Percentiles rank a stretch among this genome's conserved stretches.
Conservation (phyloP, 2,113 vertebrate species). For the Dromiciops gliroides region DNA sequence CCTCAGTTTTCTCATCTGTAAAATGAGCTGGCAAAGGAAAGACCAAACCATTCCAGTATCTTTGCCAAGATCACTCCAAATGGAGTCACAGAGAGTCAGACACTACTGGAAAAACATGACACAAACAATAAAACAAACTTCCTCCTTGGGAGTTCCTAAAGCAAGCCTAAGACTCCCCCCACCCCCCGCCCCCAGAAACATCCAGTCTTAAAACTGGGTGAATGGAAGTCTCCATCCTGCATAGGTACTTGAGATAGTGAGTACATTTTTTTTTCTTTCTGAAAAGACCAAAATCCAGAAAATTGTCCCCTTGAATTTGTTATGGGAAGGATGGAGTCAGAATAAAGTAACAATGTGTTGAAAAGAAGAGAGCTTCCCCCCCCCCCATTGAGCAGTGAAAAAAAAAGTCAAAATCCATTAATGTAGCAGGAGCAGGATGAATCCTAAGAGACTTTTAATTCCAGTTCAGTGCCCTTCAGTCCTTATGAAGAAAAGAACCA, state of each 20-base stretch:
- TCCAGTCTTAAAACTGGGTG: background rate
- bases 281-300: background rate
- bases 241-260: background rate
- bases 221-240: background rate
- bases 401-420: background rate
- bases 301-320: background rate
- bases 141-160: background rate
- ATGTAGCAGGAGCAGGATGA: background rate
- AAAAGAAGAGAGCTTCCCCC: background rate
- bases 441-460: background rate
- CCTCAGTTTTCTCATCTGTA: too few species aligned
- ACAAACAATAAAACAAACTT: background rate
- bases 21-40: too few species aligned
- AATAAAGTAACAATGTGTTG: background rate
- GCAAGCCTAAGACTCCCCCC: background rate
- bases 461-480: background rate
- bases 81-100: too few species aligned
- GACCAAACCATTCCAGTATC: too few species aligned
- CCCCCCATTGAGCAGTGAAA: background rate
- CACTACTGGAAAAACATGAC: too few species aligned
- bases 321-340: background rate
- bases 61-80: too few species aligned
- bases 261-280: background rate
- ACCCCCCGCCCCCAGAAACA: too few species aligned
- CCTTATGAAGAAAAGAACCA: background rate